Base-by-base conservation (phyloP, 1,140 invertebrate species). In the Papilio aristodemus region DNA sequence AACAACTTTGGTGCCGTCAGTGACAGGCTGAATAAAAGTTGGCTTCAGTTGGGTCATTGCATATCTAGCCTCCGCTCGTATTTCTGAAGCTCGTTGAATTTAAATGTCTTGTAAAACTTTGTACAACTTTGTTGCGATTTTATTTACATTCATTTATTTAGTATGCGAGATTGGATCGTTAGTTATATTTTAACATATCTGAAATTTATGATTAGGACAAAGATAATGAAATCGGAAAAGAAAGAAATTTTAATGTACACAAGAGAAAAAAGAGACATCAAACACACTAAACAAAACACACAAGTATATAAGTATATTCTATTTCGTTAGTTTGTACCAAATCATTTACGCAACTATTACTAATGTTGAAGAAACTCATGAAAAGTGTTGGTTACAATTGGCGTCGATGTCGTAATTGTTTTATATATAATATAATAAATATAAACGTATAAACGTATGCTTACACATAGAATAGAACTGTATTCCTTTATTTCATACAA, bases 1-100 rank as follows among this genome's bases (percentile, higher is more conserved):
- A 22, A 10, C 11, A 54, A 54, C 46, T 54, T 54, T 11, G 27
- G 27, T 32, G 27, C 27, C 2, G 2, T 32, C 27, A 22, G 19
- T 54, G 46, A 22, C 46, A 54, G 19, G 46, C 4, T 54, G 46
- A 25, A 54, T 54, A 54, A 54, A 54, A 54, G 17, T 54, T 54
- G 46, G 19, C 46, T 22, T 22, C 46, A 54, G 46, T 9, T 5
- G 1, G 11, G 27, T 32, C 46, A 54, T 54, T 13, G 38, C 11
- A 32, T 32, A 32, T 54, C 17, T 19, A 22, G 11, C 19, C 11
- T 54, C 10, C 0, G 11, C 13, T 9, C 46, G 10, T 19, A 19
- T 25, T 22, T 19, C 11, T 4, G 17, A 4, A 9, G 17, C 19
- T 54, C 19, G 17, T 7, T 54, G 46, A 54, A 54, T 54, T 54